Conservation (phyloP, 2,113 vertebrate genomes). For the Pluvialis apricaria region DNA sequence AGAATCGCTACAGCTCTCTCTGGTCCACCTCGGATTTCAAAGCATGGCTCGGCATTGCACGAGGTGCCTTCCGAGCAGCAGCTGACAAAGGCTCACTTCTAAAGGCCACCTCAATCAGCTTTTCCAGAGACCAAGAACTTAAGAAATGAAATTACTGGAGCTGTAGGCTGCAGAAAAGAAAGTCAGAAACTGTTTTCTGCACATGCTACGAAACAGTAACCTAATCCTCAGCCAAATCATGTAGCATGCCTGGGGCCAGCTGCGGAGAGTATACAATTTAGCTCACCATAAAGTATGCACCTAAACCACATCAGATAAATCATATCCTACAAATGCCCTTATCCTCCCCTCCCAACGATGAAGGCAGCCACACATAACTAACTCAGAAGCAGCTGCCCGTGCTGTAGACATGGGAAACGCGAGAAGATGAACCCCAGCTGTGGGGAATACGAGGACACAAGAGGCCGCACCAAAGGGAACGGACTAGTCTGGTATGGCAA, state of each 20-base stretch:
- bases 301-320: slow-evolving; percentile 42
- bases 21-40: background rate
- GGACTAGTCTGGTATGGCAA: background rate
- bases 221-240: background rate
- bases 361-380: background rate
- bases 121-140: background rate
- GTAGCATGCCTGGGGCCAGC: background rate
- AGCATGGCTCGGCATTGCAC: background rate
- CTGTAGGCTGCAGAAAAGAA: background rate
- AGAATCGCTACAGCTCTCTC: background rate
- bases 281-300: background rate
- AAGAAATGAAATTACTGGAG: background rate
- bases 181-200: background rate
- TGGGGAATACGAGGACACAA: background rate
- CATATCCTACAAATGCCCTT: background rate
- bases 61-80: background rate
- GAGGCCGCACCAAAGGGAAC: background rate
- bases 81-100: background rate
- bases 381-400: background rate
- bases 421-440: background rate
- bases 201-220: background rate
- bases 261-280: background rate
- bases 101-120: background rate
- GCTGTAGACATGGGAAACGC: background rate
- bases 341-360: background rate